phyloP scores from a whole-genome alignment of 2,888 invertebrate species.

The Galeopsomyia nigrocyanea region DNA sequence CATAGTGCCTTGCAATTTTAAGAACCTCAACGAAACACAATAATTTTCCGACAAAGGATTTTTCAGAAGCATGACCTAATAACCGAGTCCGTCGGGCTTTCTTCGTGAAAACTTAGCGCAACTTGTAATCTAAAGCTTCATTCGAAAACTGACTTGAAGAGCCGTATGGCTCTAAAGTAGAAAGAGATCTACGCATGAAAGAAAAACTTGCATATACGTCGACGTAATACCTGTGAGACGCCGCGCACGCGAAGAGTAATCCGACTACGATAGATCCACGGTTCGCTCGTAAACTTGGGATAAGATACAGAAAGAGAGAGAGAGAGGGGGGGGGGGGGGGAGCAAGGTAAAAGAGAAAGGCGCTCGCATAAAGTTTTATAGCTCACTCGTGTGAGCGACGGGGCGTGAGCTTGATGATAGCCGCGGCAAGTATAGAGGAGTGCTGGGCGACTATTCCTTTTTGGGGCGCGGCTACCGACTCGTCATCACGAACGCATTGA shows the following conservation, averaged over 20 bases:
- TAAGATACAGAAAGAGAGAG: not conserved
- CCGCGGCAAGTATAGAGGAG: constrained; percentile 45
- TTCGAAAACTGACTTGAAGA: too few species aligned
- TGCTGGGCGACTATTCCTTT: not conserved
- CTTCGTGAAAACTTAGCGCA: too few species aligned
- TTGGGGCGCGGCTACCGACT: constrained; percentile 21
- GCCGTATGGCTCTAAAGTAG: too few species aligned
- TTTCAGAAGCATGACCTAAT: too few species aligned
- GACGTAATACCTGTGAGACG: constrained; percentile 12
- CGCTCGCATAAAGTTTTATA: constrained; percentile 54
- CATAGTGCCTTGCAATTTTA: too few species aligned
- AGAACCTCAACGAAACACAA: too few species aligned
- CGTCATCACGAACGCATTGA: too few species aligned
- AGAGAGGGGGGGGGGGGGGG: not conserved
- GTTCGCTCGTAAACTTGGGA: constrained; percentile 51
- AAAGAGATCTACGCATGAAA: too few species aligned
- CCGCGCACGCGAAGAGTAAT: constrained; percentile 43
- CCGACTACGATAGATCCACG: constrained; percentile 51
- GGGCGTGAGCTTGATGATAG: constrained; percentile 52
- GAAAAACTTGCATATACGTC: too few species aligned
- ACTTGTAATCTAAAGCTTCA: too few species aligned
- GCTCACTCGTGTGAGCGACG: constrained; percentile 54
- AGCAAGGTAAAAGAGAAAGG: not conserved
- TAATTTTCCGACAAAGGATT: too few species aligned
- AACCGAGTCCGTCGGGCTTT: too few species aligned